Conservation (phyloP, 2,797 vertebrate genomes). For the Lates japonicus region DNA sequence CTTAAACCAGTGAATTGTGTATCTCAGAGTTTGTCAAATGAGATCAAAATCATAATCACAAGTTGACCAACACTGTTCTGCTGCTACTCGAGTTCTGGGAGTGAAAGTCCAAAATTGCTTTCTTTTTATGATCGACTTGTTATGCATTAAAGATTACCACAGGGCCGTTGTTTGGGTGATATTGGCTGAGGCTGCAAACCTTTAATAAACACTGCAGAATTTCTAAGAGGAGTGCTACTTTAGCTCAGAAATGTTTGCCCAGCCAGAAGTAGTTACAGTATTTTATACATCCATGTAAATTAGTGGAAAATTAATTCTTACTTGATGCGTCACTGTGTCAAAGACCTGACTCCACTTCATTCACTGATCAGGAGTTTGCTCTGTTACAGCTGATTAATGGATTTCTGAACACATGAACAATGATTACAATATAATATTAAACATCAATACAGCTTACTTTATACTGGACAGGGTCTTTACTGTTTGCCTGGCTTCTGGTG, state of each 20-base stretch:
- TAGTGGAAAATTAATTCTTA: too few species aligned
- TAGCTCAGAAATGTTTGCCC: neutral
- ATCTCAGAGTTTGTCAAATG: slow-evolving; percentile 22
- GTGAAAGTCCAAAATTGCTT: slow-evolving; percentile 61
- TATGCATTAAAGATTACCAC: neutral
- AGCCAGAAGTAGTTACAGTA: too few species aligned
- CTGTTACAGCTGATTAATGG: too few species aligned
- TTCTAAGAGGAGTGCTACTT: neutral
- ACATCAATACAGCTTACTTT: too few species aligned
- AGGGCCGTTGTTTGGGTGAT: neutral
- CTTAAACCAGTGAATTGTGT: slow-evolving; percentile 61
- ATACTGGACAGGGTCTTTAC: too few species aligned
- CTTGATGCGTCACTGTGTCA: too few species aligned
- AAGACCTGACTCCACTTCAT: too few species aligned
- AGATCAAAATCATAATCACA: slow-evolving; percentile 44
- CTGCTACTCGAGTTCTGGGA: slow-evolving; percentile 80
- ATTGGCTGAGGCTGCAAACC: neutral
- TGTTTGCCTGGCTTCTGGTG: too few species aligned
- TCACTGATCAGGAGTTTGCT: too few species aligned
- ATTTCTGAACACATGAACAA: too few species aligned
- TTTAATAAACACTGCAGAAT: neutral
- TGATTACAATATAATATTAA: too few species aligned
- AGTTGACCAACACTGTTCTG: slow-evolving; percentile 49
- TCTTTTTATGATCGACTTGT: neutral
- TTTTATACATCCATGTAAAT: too few species aligned